phyloP scores from a whole-genome alignment of 2,797 vertebrate species.

The Poeciliopsis presidionis region DNA sequence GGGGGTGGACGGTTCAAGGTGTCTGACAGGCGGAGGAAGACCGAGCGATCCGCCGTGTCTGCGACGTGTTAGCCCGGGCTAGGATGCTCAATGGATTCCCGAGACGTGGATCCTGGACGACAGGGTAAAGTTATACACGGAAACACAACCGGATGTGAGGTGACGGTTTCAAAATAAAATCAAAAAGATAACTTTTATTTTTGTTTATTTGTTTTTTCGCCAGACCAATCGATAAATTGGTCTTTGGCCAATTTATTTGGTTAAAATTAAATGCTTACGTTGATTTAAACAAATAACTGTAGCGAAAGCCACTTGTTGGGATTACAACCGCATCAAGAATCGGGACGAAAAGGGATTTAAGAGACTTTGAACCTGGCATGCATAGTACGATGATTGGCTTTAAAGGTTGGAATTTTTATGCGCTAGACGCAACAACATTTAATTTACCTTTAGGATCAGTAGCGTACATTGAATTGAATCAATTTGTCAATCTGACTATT shows the following conservation, averaged over 20 bases:
- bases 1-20: conserved; percentile 8
- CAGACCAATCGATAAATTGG: neutral
- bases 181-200: neutral
- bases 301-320: neutral
- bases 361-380: neutral
- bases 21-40: conserved; percentile 31
- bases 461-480: too few species aligned
- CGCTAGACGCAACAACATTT: too few species aligned
- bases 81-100: conserved; percentile 69
- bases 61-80: conserved; percentile 48
- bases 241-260: too few species aligned
- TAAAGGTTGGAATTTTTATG: too few species aligned
- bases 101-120: conserved; percentile 52
- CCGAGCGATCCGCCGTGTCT: conserved; percentile 1
- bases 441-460: too few species aligned
- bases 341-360: neutral
- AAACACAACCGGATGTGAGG: neutral
- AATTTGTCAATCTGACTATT: too few species aligned
- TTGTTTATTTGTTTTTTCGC: neutral
- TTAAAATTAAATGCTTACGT: neutral
- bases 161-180: neutral
- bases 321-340: neutral
- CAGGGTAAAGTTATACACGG: neutral
- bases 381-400: neutral
- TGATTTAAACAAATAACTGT: neutral